Evolutionary conservation across 2,113 vertebrate genomes (phyloP).

Genomic region (Sinocyclocheilus anshuiensis): DNA sequence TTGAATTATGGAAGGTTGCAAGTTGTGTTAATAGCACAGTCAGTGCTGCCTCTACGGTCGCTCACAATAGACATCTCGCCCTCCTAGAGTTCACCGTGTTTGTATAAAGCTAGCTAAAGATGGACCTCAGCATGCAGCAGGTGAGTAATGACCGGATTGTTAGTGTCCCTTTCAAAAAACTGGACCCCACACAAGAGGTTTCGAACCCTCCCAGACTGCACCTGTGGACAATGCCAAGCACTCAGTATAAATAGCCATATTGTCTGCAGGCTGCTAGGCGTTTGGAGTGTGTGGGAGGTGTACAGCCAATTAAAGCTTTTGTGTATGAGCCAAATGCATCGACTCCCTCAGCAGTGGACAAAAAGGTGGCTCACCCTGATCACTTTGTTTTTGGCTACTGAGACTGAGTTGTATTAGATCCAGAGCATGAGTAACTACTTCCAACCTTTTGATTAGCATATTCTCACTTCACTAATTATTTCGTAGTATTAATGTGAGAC

Average conservation of each 20-base stretch:
- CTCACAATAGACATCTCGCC: background rate
- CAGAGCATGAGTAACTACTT: background rate
- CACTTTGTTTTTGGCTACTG: slow-evolving; percentile 19
- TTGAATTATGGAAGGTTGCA: slow-evolving; percentile 36
- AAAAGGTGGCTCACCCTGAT: slow-evolving; percentile 4
- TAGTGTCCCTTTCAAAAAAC: background rate
- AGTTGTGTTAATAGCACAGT: slow-evolving; percentile 32
- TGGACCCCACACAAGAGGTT: slow-evolving; percentile 23
- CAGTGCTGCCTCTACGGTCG: background rate
- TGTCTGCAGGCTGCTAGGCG: slow-evolving; percentile 30
- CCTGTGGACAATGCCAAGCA: slow-evolving; percentile 34
- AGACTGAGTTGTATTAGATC: background rate
- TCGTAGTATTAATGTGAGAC: background rate
- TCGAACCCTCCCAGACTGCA: slow-evolving; percentile 37
- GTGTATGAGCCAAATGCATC: slow-evolving; percentile 38
- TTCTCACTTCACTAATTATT: slow-evolving; percentile 28
- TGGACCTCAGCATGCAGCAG: slow-evolving; percentile 15
- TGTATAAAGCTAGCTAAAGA: slow-evolving; percentile 7
- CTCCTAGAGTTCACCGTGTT: slow-evolving; percentile 8
- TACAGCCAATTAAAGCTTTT: slow-evolving; percentile 44
- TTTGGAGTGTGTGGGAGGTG: slow-evolving; percentile 34
- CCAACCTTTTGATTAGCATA: background rate
- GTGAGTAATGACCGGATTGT: slow-evolving; percentile 26
- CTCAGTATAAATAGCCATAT: slow-evolving; percentile 30
- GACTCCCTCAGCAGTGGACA: slow-evolving; percentile 40